These are phyloP conservation scores for Mirza zaza DNA, from an alignment of 2,113 vertebrate species.

Conservation along the genomic window DNA sequence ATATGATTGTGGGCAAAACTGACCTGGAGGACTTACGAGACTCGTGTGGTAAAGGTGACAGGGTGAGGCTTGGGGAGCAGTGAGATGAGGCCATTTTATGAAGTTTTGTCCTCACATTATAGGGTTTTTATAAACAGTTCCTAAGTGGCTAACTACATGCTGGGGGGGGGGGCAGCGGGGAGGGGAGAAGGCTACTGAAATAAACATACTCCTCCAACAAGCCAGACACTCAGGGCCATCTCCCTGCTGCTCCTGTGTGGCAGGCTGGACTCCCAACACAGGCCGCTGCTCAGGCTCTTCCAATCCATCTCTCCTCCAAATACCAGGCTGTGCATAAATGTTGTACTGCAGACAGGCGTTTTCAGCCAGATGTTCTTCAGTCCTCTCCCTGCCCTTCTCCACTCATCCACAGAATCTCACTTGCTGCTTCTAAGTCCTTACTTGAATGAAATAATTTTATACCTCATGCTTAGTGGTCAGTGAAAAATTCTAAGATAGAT, in stretches of 20 bases:
- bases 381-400: not conserved
- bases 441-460: not conserved
- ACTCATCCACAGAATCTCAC: not conserved
- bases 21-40: not conserved
- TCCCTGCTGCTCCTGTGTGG: not conserved
- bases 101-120: not conserved
- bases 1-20: accelerated
- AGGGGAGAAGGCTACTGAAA: not conserved
- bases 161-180: no score
- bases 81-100: not conserved
- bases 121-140: not conserved
- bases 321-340: not conserved
- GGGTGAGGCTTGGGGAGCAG: not conserved
- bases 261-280: not conserved
- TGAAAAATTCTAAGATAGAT: not conserved
- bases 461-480: not conserved
- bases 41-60: accelerated
- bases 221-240: not conserved
- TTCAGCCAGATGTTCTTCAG: not conserved
- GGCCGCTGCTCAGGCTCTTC: not conserved
- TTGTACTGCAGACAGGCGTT: not conserved
- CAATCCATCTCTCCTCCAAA: not conserved
- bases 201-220: not conserved
- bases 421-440: not conserved
- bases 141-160: not conserved